Conservation (phyloP, 2,888 invertebrate genomes). For the Nebria brevicollis region DNA sequence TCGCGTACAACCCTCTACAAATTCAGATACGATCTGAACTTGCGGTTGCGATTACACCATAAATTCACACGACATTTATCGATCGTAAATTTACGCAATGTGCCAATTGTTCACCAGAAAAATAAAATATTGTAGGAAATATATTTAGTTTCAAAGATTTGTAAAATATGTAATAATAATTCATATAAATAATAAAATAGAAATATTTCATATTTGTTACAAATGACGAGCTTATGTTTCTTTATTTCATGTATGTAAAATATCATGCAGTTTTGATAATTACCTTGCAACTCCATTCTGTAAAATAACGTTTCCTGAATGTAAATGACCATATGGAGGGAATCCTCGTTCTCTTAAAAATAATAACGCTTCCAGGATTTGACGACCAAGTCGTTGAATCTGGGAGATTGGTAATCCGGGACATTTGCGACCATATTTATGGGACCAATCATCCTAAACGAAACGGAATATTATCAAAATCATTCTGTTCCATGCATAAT, state of each 20-base stretch:
- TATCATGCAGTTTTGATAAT: conserved; percentile 57
- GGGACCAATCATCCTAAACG: conserved; percentile 82
- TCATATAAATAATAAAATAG: too few species aligned
- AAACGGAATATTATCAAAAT: conserved; percentile 13
- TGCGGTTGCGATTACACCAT: background rate
- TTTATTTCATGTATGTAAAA: too few species aligned
- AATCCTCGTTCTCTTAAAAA: conserved; percentile 89
- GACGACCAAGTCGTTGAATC: conserved; percentile 87
- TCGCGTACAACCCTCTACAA: background rate
- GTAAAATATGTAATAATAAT: too few species aligned
- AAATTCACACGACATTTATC: background rate
- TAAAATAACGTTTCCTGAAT: conserved; percentile 90
- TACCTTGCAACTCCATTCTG: conserved; percentile 91
- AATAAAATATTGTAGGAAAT: too few species aligned
- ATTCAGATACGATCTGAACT: background rate
- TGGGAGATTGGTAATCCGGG: conserved; percentile 80
- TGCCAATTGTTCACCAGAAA: too few species aligned
- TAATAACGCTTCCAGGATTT: conserved; percentile 86
- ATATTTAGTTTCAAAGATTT: too few species aligned
- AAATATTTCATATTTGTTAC: too few species aligned
- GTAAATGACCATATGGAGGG: conserved; percentile 86
- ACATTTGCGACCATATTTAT: conserved; percentile 77
- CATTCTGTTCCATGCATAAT: background rate
- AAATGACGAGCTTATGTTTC: too few species aligned
- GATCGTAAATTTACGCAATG: background rate